A percentile compares a stretch with the other conserved stretches of the same genome.
Conservation (phyloP, 2,888 invertebrate species). For the Timema podura region DNA sequence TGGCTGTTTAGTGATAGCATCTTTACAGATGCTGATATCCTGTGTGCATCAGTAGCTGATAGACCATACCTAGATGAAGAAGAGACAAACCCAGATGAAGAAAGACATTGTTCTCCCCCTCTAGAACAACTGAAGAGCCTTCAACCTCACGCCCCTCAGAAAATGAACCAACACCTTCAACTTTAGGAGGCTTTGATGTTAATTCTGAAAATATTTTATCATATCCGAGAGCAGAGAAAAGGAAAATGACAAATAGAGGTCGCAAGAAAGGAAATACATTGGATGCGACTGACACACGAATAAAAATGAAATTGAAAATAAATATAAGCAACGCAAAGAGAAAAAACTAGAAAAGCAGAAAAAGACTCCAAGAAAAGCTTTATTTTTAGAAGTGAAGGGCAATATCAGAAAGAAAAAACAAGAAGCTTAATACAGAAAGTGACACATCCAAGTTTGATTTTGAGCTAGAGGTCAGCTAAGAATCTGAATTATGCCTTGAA, state of each 20-base stretch:
- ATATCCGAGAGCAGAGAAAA: not conserved
- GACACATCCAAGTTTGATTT: too few relatives aligned
- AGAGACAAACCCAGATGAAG: too few relatives aligned
- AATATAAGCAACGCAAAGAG: too few relatives aligned
- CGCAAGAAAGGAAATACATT: not conserved
- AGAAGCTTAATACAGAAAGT: too few relatives aligned
- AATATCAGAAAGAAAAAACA: too few relatives aligned
- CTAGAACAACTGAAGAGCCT: too few relatives aligned
- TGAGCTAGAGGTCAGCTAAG: too few relatives aligned
- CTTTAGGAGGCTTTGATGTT: not conserved
- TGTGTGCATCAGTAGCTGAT: not conserved
- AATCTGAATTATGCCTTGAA: too few relatives aligned
- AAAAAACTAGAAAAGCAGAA: too few relatives aligned
- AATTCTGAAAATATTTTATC: not conserved
- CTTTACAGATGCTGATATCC: slow-evolving; percentile 4
- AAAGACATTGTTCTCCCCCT: too few relatives aligned
- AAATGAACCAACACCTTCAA: not conserved
- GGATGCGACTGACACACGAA: not conserved
- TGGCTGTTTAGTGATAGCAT: not conserved
- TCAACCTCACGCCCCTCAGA: not conserved
- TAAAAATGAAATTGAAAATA: not conserved
- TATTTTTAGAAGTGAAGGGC: too few relatives aligned
- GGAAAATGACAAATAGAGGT: not conserved
- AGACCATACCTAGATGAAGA: not conserved
- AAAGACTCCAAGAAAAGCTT: too few relatives aligned